Evolutionary conservation across 2,888 invertebrate species (phyloP), one percentile per base, ranked within the genome.

Genomic region (Diachrysia chrysitis): DNA sequence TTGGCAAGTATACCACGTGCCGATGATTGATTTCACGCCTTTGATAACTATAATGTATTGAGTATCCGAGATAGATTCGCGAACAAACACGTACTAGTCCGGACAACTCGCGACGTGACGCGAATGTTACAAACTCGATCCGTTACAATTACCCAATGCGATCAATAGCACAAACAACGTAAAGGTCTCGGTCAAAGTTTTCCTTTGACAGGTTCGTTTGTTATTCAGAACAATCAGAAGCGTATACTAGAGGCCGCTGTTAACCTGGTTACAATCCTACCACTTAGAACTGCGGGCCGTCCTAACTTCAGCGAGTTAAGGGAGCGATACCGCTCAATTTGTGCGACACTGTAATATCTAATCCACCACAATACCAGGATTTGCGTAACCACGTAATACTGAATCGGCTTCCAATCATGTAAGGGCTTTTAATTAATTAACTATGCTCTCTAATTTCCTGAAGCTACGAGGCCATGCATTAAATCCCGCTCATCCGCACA

Each of bases 81-180:
- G 69, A 78, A 78, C 78, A 71, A 82, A 82, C 85, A 87, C 87
- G 88, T 86, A 83, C 65, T 71, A 73, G 66, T 80, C 78, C 85
- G 86, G 87, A 86, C 86, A 89, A 90, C 86, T 89, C 79, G 58
- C 81, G 81, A 92, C 94, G 94, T 94, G 94, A 90, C 82, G 71
- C 68, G 94, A 92, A 91, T 93, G 79, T 87, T 83, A 71, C 84
- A 78, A 83, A 85, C 81, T 83, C 83, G 82, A 86, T 87, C 85
- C 81, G 84, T 89, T 90, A 90, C 88, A 90, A 90, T 89, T 89
- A 89, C 85, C n/a, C 77, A 82, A 83, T 78, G 74, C 85, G 87
- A 90, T 92, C 92, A 86, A 92, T 93, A 90, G 81, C 84, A 87
- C 86, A 90, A 90, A 89, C 89, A 86, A 81, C 81, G 76, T 82